These are phyloP conservation scores for Anas platyrhynchos DNA, from an alignment of 2,113 vertebrate genomes.

Conservation along the genomic window DNA sequence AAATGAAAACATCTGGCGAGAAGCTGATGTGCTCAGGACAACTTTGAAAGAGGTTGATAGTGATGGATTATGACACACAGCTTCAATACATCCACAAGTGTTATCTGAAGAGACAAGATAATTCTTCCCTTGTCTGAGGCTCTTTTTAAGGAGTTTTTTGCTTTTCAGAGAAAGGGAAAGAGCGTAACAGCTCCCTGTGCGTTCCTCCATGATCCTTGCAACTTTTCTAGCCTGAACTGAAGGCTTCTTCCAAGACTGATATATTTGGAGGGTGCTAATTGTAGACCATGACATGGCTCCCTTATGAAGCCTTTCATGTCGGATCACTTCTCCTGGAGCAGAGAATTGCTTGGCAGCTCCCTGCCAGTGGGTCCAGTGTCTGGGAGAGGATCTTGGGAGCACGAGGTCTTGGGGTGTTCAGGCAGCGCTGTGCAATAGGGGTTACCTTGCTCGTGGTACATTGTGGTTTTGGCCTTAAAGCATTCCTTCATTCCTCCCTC, in stretches of 20 bases:
- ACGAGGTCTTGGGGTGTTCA: neutral
- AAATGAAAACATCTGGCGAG: constrained; percentile 28
- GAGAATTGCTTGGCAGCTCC: neutral
- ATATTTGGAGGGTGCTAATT: neutral
- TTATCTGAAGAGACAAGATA: constrained; percentile 33
- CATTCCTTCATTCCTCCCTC: neutral
- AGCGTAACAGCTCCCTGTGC: neutral
- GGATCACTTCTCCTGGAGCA: neutral
- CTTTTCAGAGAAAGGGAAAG: neutral
- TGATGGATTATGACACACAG: neutral
- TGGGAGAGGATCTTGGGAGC: neutral
- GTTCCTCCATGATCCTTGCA: neutral
- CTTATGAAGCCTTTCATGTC: neutral
- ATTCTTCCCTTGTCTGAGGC: constrained; percentile 36
- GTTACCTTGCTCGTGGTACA: neutral
- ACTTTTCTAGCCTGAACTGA: neutral
- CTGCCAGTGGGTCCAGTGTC: fast-evolving
- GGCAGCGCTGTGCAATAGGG: neutral
- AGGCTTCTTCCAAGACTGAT: neutral
- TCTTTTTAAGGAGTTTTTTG: neutral
- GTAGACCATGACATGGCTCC: neutral
- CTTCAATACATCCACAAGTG: neutral
- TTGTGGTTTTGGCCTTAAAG: constrained; percentile 4
- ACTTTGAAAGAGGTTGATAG: constrained; percentile 8
- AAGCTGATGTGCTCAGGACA: constrained; percentile 44